Conservation (phyloP, 2,113 vertebrate species). For the Helogale parvula region DNA sequence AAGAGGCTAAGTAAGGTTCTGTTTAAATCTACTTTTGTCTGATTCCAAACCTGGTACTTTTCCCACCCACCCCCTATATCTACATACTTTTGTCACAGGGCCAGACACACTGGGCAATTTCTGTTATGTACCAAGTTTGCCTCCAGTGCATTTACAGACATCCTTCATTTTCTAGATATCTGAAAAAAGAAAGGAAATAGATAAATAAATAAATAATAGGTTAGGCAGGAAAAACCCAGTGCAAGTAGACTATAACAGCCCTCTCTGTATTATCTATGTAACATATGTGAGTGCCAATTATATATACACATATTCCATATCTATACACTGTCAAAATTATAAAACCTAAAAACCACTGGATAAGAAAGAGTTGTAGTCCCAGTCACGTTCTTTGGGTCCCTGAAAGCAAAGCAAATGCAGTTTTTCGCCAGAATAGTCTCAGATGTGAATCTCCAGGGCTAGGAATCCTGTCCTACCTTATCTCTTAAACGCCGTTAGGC, state of each 20-base stretch:
- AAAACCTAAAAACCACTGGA: not conserved
- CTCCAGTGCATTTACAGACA: not conserved
- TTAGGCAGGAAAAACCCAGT: not conserved
- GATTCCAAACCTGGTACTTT: not conserved
- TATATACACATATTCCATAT: not conserved
- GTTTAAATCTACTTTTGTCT: not conserved
- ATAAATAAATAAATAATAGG: not conserved
- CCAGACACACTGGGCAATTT: not conserved
- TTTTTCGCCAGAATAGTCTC: not conserved
- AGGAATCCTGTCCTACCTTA: not conserved
- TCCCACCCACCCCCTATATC: fast-evolving
- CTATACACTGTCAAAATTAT: not conserved
- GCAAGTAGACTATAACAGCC: not conserved
- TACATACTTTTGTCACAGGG: not conserved
- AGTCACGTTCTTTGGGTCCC: not conserved
- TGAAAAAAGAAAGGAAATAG: not conserved
- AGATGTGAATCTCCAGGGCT: not conserved
- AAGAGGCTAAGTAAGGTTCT: not conserved
- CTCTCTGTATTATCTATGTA: not conserved
- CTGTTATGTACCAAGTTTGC: not conserved
- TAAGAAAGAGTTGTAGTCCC: not conserved
- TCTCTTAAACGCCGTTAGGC: not conserved
- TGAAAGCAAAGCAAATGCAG: not conserved
- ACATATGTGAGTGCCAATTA: not conserved
- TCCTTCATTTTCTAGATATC: not conserved